These are phyloP conservation scores for Peromyscus maniculatus DNA, from an alignment of 2,113 vertebrate species.

Conservation along the genomic window DNA sequence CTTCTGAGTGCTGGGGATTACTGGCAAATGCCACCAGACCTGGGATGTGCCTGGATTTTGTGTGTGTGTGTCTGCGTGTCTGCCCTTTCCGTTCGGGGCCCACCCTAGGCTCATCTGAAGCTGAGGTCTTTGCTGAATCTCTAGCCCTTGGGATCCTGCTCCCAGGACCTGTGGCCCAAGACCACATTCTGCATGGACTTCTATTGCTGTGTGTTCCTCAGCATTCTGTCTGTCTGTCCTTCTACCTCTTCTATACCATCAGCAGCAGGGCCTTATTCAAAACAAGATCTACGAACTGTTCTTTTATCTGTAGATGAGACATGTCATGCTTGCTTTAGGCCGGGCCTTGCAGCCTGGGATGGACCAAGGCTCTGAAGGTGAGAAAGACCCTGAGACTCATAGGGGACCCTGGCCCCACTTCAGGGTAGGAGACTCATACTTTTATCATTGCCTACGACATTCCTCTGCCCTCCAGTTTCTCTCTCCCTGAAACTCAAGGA, in stretches of 20 bases:
- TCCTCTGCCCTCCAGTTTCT: not conserved
- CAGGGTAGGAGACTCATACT: not conserved
- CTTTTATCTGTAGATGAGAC: not conserved
- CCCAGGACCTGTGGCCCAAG: not conserved
- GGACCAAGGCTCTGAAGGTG: not conserved
- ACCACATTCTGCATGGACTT: not conserved
- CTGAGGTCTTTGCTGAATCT: not conserved
- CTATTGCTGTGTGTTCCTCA: not conserved
- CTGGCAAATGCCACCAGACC: no score
- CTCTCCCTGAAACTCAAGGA: not conserved
- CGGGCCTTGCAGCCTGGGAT: not conserved
- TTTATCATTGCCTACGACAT: not conserved
- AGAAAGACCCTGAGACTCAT: not conserved
- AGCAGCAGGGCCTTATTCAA: not conserved
- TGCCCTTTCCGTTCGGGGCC: not conserved
- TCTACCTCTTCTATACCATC: not conserved
- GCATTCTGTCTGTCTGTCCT: not conserved
- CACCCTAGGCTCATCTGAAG: not conserved
- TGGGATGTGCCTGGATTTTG: not conserved
- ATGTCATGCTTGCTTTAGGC: not conserved
- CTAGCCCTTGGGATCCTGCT: rapidly evolving
- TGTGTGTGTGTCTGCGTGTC: no score
- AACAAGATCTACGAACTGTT: not conserved
- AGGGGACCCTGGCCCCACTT: not conserved
- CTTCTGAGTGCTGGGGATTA: not conserved